Base-by-base conservation (phyloP, 2,113 vertebrate species). In the Melanerpes aurifrons region DNA sequence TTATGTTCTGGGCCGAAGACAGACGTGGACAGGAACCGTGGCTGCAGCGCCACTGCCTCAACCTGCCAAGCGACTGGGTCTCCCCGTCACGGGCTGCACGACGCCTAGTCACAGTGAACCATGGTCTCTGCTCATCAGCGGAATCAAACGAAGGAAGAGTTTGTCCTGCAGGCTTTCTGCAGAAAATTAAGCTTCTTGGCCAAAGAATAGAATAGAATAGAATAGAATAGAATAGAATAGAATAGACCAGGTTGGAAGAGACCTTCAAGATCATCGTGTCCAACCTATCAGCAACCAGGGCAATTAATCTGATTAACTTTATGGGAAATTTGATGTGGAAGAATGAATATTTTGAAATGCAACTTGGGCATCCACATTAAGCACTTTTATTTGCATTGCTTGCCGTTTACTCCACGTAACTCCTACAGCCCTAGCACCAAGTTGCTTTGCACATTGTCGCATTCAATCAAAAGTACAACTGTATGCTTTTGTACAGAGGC, bases 51-150 rank as follows among this genome's bases (percentile, higher is more conserved):
- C 94, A 54, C 76, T 15, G 75, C 86, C 87, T 59, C 50, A 28
- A 47, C 69, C 64, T 79, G 69, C 88, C 40, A 47, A 74, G 87
- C 18, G 37, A 59, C 28, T 12, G n/a, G 68, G 54, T 24, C 61
- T 95, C 78, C 80, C 93, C 2, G 8, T 24, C 74, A 82, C 62
- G 86, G 90, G 89, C 89, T 94, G 96, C 90, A 90, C 91, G 53
- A 95, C 92, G 94, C 96, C 95, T 96, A 96, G 97, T 98, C 98
- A 99, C 98, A 99, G 98, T 99, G 98, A 98, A 98, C 98, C 97
- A 97, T 97, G 98, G 98, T 98, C 98, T 99, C 98, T 95, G 94
- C 97, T 97, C 93, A 84, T 95, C 94, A 92, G 73, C 87, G 96
- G 93, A 92, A 95, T 35, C 77, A 11, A 79, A 92, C 56, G 86